phyloP scores from a whole-genome alignment of 2,888 invertebrate genomes.

The Thecocarcelia acutangulata region DNA sequence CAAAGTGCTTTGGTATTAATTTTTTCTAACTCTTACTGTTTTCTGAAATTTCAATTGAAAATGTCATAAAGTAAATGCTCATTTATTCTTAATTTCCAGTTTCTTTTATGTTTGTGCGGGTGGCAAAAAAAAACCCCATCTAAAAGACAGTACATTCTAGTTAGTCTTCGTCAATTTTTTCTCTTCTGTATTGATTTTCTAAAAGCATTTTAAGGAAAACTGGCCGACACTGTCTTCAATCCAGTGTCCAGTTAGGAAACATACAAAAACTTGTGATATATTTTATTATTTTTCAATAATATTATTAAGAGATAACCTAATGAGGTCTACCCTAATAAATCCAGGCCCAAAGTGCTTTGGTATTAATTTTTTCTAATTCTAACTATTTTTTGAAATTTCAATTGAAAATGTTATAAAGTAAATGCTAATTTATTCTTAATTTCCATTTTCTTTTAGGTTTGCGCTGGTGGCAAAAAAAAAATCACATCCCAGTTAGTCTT shows the following conservation, averaged over 20 bases:
- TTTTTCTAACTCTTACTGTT: slow-evolving; percentile 13
- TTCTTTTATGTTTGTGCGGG: slow-evolving; percentile 1
- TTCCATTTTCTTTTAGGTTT: slow-evolving; percentile 11
- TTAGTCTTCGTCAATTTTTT: too few species aligned
- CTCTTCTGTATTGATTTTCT: too few species aligned
- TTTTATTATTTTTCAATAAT: too few species aligned
- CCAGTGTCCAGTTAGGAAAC: too few species aligned
- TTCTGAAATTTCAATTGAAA: slow-evolving; percentile 27
- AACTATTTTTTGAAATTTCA: slow-evolving; percentile 21
- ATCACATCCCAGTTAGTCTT: too few species aligned
- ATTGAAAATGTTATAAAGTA: slow-evolving; percentile 30
- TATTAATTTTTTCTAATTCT: slow-evolving; percentile 1
- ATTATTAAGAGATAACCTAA: too few species aligned
- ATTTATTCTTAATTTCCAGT: slow-evolving; percentile 29
- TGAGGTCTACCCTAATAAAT: too few species aligned
- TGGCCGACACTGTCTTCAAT: too few species aligned
- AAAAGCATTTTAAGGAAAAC: too few species aligned
- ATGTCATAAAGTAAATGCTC: slow-evolving; percentile 18
- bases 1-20: background rate
- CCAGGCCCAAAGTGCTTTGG: too few species aligned
- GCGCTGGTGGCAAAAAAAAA: background rate
- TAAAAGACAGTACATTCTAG: too few species aligned
- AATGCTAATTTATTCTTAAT: slow-evolving; percentile 30
- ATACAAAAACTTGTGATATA: too few species aligned
- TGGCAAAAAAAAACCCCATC: background rate